Conservation (phyloP, 2,113 vertebrate species). For the Cyphomyrus plagiostoma region DNA sequence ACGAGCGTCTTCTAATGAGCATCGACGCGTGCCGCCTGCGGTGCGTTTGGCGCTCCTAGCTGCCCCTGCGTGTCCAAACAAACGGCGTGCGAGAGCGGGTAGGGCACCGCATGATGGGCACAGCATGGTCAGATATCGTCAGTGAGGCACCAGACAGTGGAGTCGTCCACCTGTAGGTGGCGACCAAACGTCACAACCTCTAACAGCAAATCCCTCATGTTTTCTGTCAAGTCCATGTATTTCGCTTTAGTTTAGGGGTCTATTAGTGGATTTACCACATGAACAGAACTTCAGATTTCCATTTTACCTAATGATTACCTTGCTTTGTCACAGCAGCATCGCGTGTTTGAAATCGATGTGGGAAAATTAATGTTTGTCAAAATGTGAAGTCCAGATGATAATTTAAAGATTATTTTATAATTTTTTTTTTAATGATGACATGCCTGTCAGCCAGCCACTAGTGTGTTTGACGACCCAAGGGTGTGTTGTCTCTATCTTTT, state of each 20-base stretch:
- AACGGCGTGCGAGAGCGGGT: neutral
- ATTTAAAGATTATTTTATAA: neutral
- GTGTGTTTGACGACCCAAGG: neutral
- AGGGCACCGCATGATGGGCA: too few relatives aligned
- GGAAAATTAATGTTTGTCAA: neutral
- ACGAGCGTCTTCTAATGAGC: neutral
- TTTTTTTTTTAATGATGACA: neutral
- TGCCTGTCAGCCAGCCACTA: neutral
- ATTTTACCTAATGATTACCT: neutral
- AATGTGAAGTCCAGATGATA: neutral
- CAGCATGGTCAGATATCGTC: neutral
- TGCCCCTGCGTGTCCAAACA: neutral
- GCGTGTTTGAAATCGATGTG: neutral
- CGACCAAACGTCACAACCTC: neutral
- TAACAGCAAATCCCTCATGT: neutral
- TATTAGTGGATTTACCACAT: neutral
- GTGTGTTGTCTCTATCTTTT: neutral
- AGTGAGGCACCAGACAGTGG: neutral
- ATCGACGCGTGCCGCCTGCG: neutral
- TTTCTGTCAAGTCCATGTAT: neutral
- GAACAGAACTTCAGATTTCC: neutral
- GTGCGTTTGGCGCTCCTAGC: neutral
- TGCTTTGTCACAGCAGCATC: neutral
- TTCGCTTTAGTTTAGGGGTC: neutral
- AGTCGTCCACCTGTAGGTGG: neutral